These are phyloP conservation scores for Anolis apletophallus DNA, from an alignment of 2,797 vertebrate species.

Conservation along the genomic window DNA sequence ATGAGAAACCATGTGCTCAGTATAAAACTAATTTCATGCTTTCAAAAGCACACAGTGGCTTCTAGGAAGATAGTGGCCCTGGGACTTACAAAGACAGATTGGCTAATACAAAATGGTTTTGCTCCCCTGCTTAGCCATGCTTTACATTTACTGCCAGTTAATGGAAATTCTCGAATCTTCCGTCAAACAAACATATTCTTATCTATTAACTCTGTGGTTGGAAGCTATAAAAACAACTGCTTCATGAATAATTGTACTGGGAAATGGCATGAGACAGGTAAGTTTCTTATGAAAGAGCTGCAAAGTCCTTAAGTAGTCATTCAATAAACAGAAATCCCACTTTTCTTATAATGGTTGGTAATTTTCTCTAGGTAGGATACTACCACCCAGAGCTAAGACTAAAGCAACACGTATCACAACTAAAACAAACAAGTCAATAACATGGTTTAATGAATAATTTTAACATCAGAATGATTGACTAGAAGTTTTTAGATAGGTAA, in stretches of 20 bases:
- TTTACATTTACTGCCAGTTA: conserved; percentile 79
- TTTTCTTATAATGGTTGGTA: conserved; percentile 34
- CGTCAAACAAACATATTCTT: conserved; percentile 78
- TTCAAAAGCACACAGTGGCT: conserved; percentile 86
- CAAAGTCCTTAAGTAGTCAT: conserved; percentile 57
- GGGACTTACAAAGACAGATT: conserved; percentile 84
- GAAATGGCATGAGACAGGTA: conserved; percentile 69
- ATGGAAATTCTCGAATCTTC: conserved; percentile 80
- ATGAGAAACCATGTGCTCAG: conserved; percentile 83
- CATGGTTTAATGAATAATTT: conserved; percentile 65
- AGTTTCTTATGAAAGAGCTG: conserved; percentile 67
- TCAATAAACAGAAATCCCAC: conserved; percentile 59
- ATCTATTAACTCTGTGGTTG: conserved; percentile 74
- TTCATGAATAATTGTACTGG: conserved; percentile 76
- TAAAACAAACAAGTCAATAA: conserved; percentile 38
- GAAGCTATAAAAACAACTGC: conserved; percentile 74
- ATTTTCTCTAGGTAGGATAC: conserved; percentile 41
- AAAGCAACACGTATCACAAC: conserved; percentile 19
- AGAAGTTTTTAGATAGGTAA: neutral
- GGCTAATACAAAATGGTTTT: conserved; percentile 79
- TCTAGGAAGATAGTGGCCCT: conserved; percentile 84
- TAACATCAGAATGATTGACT: conserved; percentile 31
- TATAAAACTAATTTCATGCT: conserved; percentile 90
- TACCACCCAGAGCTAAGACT: neutral
- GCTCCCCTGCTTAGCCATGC: conserved; percentile 80